phyloP scores from a whole-genome alignment of 2,113 vertebrate species.

The Pituophis catenifer region DNA sequence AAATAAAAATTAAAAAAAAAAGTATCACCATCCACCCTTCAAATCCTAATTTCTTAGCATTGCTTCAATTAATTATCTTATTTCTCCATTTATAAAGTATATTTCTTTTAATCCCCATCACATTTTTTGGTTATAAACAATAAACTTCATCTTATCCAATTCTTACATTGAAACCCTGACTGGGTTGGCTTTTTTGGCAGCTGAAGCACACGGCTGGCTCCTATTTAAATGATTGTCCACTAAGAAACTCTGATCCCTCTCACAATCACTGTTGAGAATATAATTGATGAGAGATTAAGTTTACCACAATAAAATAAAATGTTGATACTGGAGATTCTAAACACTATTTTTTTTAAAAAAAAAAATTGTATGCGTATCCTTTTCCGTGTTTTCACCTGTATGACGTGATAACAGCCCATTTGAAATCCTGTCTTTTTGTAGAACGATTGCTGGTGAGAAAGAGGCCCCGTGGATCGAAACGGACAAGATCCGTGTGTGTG shows the following conservation, averaged over 20 bases:
- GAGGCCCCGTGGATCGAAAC: slow-evolving; percentile 68
- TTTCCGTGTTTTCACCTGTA: background rate
- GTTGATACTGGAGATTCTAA: background rate
- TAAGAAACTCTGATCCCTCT: background rate
- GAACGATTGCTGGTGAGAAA: slow-evolving; percentile 63
- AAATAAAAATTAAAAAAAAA: no score
- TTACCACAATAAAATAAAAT: background rate
- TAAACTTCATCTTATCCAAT: no score
- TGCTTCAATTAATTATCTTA: no score
- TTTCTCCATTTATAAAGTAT: no score
- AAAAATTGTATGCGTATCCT: background rate
- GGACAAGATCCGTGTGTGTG: slow-evolving; percentile 86
- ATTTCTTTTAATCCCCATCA: no score
- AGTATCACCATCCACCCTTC: no score
- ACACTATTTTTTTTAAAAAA: background rate
- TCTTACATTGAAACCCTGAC: no score
- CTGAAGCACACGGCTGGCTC: no score
- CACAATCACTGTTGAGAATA: background rate
- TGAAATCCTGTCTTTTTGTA: slow-evolving; percentile 40
- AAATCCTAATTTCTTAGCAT: no score
- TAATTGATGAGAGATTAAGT: background rate
- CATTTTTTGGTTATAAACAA: no score
- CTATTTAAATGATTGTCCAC: no score
- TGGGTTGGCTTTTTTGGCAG: no score
- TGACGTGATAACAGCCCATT: slow-evolving; percentile 26